Conservation (phyloP, 2,888 invertebrate genomes). For the Heterodera filipjevi region DNA sequence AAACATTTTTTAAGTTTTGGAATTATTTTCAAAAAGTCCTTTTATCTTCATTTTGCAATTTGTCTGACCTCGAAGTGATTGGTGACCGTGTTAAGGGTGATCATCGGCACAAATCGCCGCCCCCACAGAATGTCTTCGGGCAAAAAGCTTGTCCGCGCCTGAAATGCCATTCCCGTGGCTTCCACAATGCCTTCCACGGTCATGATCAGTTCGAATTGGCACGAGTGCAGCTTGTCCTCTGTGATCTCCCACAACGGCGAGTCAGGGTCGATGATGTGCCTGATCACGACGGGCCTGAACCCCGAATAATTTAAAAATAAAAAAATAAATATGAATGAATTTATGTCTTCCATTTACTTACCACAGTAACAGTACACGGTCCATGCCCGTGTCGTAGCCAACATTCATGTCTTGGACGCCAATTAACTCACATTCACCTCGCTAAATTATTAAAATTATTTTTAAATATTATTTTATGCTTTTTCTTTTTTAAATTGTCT, state of each 20-base stretch:
- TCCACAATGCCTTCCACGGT: conserved; percentile 65
- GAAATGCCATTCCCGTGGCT: conserved; percentile 60
- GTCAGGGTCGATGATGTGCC: conserved; percentile 63
- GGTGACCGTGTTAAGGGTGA: conserved; percentile 52
- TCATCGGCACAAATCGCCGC: conserved; percentile 60
- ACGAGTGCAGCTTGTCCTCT: conserved; percentile 44
- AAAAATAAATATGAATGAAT: neutral
- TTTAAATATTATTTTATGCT: no score
- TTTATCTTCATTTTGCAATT: no score
- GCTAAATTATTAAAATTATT: conserved; percentile 38
- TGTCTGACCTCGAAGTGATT: conserved; percentile 52
- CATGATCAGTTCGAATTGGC: conserved; percentile 63
- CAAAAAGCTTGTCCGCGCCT: conserved; percentile 61
- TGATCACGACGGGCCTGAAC: conserved; percentile 63
- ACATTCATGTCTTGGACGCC: conserved; percentile 64
- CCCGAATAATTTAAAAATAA: neutral
- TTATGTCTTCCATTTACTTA: conserved; percentile 29
- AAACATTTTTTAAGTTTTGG: no score
- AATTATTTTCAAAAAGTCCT: no score
- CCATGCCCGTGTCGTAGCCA: conserved; percentile 63
- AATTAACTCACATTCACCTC: conserved; percentile 59
- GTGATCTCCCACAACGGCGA: conserved; percentile 59
- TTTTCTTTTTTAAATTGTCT: no score
- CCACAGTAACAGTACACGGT: conserved; percentile 63
- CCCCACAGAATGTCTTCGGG: conserved; percentile 64